Evolutionary conservation across 2,113 vertebrate species (phyloP).

Genomic region (Speoplatyrhinus poulsoni): DNA sequence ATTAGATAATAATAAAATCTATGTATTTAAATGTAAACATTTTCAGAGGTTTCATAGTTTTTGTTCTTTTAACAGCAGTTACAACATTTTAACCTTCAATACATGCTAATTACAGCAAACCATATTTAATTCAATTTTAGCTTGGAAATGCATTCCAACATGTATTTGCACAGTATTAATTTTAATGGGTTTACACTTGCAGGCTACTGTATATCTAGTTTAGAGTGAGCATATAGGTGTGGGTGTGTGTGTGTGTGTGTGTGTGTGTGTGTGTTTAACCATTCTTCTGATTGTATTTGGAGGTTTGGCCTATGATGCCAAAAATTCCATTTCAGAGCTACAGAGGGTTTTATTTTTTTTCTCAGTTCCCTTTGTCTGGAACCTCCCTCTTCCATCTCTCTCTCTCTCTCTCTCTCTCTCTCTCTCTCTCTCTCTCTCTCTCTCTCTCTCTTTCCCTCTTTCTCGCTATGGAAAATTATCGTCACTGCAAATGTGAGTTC

Average conservation of each 20-base stretch:
- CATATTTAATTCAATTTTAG: too few species aligned
- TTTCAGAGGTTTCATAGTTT: background rate
- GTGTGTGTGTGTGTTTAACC: constrained; percentile 9
- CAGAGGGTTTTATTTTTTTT: constrained; percentile 70
- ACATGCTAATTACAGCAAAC: too few species aligned
- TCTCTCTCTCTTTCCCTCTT: constrained; percentile 34
- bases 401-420: constrained; percentile 32
- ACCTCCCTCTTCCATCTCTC: constrained; percentile 47
- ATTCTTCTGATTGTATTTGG: constrained; percentile 51
- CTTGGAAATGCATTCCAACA: too few species aligned
- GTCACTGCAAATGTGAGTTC: constrained; percentile 62
- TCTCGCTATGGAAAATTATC: constrained; percentile 74
- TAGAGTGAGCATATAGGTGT: background rate
- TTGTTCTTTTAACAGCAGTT: too few species aligned
- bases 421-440: constrained; percentile 11
- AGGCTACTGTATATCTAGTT: constrained; percentile 6
- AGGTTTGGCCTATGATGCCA: constrained; percentile 73
- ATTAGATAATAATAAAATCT: too few species aligned
- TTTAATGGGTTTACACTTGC: background rate
- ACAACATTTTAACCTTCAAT: too few species aligned
- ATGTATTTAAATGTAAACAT: background rate
- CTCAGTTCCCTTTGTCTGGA: constrained; percentile 70
- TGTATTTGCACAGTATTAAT: too few species aligned
- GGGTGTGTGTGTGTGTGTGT: background rate
- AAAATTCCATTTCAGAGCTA: constrained; percentile 76